Evolutionary conservation across 1,140 invertebrate species (phyloP).

Genomic region (Caenorhabditis tropicalis): DNA sequence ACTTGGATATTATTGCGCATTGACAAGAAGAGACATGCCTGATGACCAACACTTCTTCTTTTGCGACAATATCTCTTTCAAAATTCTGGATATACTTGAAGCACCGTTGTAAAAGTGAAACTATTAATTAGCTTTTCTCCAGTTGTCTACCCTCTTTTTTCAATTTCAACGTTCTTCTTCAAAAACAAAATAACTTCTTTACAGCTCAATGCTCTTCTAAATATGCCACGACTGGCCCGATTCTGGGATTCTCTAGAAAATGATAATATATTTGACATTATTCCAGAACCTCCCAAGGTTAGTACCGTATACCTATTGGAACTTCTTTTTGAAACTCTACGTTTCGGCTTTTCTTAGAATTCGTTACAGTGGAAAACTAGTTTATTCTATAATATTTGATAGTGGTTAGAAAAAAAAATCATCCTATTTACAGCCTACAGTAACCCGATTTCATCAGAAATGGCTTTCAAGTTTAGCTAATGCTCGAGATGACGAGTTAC

Average conservation of each 20-base stretch:
- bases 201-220: slow-evolving; percentile 12
- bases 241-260: slow-evolving; percentile 42
- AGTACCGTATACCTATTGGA: too few relatives aligned
- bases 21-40: slow-evolving; percentile 26
- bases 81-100: slow-evolving; percentile 27
- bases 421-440: slow-evolving; percentile 6
- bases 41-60: not conserved
- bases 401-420: not conserved
- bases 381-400: too few relatives aligned
- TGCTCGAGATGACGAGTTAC: slow-evolving; percentile 11
- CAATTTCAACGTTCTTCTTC: not conserved
- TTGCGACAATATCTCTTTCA: slow-evolving; percentile 9
- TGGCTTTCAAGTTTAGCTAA: slow-evolving; percentile 13
- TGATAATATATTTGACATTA: slow-evolving; percentile 2
- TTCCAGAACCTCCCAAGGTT: slow-evolving; percentile 5
- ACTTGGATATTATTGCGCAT: slow-evolving; percentile 40
- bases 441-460: not conserved
- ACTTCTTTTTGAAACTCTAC: not conserved
- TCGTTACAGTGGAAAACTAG: too few relatives aligned
- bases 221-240: slow-evolving; percentile 11
- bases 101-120: not conserved
- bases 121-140: slow-evolving; percentile 7
- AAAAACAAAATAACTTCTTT: not conserved
- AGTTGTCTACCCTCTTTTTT: not conserved
- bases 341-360: too few relatives aligned